phyloP scores from a whole-genome alignment of 2,888 invertebrate species.

The Netelia melanura region DNA sequence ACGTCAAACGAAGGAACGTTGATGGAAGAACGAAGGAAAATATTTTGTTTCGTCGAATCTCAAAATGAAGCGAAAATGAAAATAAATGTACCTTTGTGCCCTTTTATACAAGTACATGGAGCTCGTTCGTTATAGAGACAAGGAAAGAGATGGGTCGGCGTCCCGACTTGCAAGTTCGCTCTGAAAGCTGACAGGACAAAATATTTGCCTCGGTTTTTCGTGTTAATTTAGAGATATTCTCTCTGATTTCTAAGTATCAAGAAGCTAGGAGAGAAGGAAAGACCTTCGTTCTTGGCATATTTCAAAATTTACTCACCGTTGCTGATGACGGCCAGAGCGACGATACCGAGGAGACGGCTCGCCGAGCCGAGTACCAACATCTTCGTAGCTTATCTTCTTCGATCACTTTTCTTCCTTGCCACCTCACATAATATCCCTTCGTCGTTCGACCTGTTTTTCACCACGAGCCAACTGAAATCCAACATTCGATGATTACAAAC shows the following conservation, averaged over 20 bases:
- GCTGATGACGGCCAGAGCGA: slow-evolving; percentile 79
- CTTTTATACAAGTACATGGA: no score
- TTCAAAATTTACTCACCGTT: slow-evolving; percentile 78
- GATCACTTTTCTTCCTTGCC: slow-evolving; percentile 72
- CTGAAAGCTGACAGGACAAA: slow-evolving; percentile 64
- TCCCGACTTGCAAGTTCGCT: slow-evolving; percentile 37
- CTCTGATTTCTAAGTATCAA: no score
- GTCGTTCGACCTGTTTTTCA: slow-evolving; percentile 57
- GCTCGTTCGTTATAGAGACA: no score
- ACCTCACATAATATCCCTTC: slow-evolving; percentile 80
- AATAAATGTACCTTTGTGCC: no score
- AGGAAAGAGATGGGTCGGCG: not conserved
- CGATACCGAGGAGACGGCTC: slow-evolving; percentile 80
- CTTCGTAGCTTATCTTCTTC: slow-evolving; percentile 73
- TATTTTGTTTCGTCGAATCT: slow-evolving; percentile 3
- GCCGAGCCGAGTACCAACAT: slow-evolving; percentile 79
- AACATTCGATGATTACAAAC: not conserved
- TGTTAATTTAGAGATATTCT: slow-evolving; percentile 49
- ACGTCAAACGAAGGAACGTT: slow-evolving; percentile 63
- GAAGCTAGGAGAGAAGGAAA: no score
- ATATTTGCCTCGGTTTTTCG: slow-evolving; percentile 68
- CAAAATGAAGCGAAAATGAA: no score
- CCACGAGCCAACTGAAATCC: slow-evolving; percentile 30
- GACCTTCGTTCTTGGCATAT: no score
- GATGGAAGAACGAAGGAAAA: not conserved